Evolutionary conservation across 92 coral and sea anemone genomes (phyloP), one percentile per base, ranked within the genome.

Genomic region (Porites cylindrica): DNA sequence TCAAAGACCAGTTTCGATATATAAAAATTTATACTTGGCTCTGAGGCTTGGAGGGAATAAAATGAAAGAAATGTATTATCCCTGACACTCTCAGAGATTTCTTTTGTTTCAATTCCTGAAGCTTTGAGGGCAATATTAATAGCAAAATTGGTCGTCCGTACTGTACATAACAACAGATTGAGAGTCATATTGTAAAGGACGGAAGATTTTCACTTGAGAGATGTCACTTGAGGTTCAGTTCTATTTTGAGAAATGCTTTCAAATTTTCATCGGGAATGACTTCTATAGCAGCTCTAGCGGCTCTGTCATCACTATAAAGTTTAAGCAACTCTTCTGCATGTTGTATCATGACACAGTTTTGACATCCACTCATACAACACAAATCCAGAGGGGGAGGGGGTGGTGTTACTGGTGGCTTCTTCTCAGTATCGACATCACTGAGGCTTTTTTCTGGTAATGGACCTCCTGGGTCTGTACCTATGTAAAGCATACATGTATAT

Each of bases 321-420:
- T 85, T 90, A 63, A 90, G 66, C 32, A 96, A 80, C 13, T 95
- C 98, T 63, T 97, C 95, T 4, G 93, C 97, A 84, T 97, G 90
- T 59, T 94, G 89, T 66, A 97, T 83, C 99, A 98, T 93, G 24
- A 97, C 98, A 90, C 99, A 97, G 78, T 97, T 95, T 29, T 95
- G 97, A 89, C 99, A 97, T 10, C 99, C 99, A 84, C 98, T 97
- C 98, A 96, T 97, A 56, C 99, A 97, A 66, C 99, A 97, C 68
- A 97, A 86, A 12, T 92, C 97, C 62, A 90, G 94, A 14, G 96
- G 95, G 14, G 97, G 98, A 12, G 99, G 98, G 79, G 86, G 82
- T 62, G 81, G 80, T 29, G 70, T 54, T 23, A 60, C 10, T 12
- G 74, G 54, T 51, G 24, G 53, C 24, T 50, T 62, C 65, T 24